Base-by-base conservation (phyloP, 2,113 vertebrate genomes). In the Apistogramma diplotaenia region DNA sequence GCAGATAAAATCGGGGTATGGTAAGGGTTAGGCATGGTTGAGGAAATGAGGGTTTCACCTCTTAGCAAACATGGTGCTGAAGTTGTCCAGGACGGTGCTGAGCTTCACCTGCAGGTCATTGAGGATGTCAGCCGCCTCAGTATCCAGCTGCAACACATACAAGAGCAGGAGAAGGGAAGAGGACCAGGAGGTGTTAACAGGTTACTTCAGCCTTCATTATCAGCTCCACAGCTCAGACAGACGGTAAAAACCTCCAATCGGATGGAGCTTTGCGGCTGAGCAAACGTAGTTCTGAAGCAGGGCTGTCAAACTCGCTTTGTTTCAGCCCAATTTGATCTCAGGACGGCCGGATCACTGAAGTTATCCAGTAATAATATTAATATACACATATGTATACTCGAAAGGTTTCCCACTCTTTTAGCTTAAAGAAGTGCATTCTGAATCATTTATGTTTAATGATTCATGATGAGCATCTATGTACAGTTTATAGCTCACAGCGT, bases 71-170 rank as follows among this genome's bases (percentile, higher is more conserved):
- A 97, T 86, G 4, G 94, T 82, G 72, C 98, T 99, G 89, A 99
- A 96, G 91, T 98, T 97, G 89, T 99, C 98, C 90, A 99, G 91
- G 81, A 97, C 95, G 0, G 95, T 96, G 93, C 96, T 99, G 76
- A 99, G 96, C 87, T 98, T 98, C 95, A 98, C 94, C 87, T 99
- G 98, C 29, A 99, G 96, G 60, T 99, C 97, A 53, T 98, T 99
- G 82, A 99, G 96, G 81, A 96, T 95, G 89, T 98, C 96, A 27
- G 96, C 96, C 77, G 98, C 97, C 85, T 99, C 98, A 4, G 96
- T 87, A 85, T 99, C 98, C 95, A 99, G 60, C 98, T 99, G 55
- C 49, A 89, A 76, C 56, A 81, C 27, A 90, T 40, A 74, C 21
- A 86, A 8, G 37, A 77, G 74, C 51, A 10, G 12, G 37, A 46